These are phyloP conservation scores for Drymodes brunneopygia DNA, from an alignment of 2,113 vertebrate species.

Conservation along the genomic window DNA sequence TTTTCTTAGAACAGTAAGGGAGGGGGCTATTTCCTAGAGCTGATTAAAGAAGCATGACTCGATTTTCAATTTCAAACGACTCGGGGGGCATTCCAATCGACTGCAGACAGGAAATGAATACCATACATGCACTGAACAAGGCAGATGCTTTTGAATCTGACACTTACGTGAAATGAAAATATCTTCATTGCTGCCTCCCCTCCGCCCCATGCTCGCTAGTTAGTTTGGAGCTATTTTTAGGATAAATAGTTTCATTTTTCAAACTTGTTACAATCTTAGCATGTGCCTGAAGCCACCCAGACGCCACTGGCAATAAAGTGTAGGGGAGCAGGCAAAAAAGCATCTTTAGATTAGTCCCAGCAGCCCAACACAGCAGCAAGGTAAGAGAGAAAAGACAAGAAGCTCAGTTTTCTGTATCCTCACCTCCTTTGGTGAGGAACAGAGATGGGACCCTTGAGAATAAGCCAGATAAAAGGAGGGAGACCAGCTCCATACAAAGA, in stretches of 20 bases:
- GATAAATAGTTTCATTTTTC: background rate
- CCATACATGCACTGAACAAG: constrained; percentile 63
- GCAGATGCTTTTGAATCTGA: constrained; percentile 77
- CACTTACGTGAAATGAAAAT: constrained; percentile 66
- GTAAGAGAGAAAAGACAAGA: background rate
- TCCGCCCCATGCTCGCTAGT: background rate
- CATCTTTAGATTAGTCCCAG: background rate
- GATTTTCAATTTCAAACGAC: constrained; percentile 82
- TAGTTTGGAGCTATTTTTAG: constrained; percentile 16
- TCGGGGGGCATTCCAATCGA: constrained; percentile 71
- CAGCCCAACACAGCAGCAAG: background rate
- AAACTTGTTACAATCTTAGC: background rate
- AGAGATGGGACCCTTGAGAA: background rate
- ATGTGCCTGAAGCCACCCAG: constrained; percentile 30
- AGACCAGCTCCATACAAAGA: background rate
- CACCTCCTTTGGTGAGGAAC: background rate
- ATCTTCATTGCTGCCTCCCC: constrained; percentile 51
- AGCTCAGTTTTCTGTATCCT: background rate
- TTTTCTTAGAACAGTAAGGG: constrained; percentile 2
- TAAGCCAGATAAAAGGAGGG: background rate
- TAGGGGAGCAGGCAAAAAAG: background rate
- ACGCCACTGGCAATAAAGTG: background rate
- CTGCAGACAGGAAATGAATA: constrained; percentile 82
- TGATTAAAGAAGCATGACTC: constrained; percentile 85
- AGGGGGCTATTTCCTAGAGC: constrained; percentile 68